Conservation (phyloP, 2,797 vertebrate genomes). For the Dicrostonyx torquatus region DNA sequence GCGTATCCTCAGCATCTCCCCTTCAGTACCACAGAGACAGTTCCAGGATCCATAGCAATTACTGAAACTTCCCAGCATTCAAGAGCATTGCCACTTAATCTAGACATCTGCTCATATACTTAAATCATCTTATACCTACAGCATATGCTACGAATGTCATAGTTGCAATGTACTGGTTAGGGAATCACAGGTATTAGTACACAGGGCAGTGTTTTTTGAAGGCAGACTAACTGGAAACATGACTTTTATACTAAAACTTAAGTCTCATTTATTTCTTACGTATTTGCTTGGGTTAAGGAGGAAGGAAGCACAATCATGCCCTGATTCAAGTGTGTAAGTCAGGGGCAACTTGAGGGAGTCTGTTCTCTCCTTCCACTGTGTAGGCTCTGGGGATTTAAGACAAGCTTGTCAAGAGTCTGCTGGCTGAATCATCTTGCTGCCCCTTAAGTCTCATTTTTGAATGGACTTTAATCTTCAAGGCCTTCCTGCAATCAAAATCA, state of each 20-base stretch:
- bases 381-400: background rate
- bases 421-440: background rate
- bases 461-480: background rate
- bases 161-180: background rate
- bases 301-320: background rate
- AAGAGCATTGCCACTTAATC: background rate
- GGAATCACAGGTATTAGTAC: background rate
- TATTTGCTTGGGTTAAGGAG: background rate
- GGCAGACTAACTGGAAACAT: background rate
- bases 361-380: background rate
- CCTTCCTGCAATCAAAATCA: background rate
- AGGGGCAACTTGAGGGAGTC: background rate
- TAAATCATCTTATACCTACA: background rate
- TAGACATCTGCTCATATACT: background rate
- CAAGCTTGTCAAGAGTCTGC: background rate
- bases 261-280: background rate
- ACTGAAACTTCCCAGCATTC: background rate
- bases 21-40: background rate
- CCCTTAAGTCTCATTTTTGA: background rate
- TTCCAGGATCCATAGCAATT: background rate
- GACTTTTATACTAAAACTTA: background rate
- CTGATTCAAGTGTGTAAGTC: background rate
- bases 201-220: background rate
- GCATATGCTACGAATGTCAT: background rate
- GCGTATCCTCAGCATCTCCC: background rate